Base-by-base conservation (phyloP, 92 coral and sea anemone genomes). In the Porites evermanni region DNA sequence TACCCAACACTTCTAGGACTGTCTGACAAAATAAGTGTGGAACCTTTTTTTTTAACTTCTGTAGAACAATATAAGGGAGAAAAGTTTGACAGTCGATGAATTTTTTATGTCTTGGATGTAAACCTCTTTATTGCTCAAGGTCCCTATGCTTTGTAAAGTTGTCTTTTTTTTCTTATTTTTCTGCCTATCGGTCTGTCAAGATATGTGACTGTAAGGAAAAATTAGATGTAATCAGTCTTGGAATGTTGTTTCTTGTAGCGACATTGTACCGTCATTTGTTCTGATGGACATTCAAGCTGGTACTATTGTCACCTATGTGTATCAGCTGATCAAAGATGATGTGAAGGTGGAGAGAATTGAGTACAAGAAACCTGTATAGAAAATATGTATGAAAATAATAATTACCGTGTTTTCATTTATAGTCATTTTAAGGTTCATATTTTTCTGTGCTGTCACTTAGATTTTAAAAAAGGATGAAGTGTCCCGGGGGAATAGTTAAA, bases 311-410 rank as follows among this genome's bases (percentile, higher is more conserved):
- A 97, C 98, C 0, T 97, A 97, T 32, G 99, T 97, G 51, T 97
- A 97, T 70, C 98, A 97, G 89, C 94, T 97, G 79, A 72, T 95
- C 3, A 94, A 91, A 26, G 98, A 95, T 70, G 99, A 97, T 64
- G 99, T 97, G 74, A 97, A 97, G 79, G 99, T 97, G 84, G 99
- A 97, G 88, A 86, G 99, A 91, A 97, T 97, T 74, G 99, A 97
- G 79, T 97, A 97, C 94, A 97, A 97, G 90, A 97, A 97, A 72
- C 91, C 98, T 75, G 75, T 78, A 11, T 85, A 85, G 70, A 67
- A 6, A 19, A 9, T 21, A 73, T 75, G 75, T 78, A 24, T 85
- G 77, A 78, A 67, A 6, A 19, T 9, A 12, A 73, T 18, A 56
- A 44, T 11, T 8, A 26, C 32, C 29, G 7, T 12, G 4, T 56